phyloP scores from a whole-genome alignment of 2,797 vertebrate species.

The Eurystomus glaucurus region DNA sequence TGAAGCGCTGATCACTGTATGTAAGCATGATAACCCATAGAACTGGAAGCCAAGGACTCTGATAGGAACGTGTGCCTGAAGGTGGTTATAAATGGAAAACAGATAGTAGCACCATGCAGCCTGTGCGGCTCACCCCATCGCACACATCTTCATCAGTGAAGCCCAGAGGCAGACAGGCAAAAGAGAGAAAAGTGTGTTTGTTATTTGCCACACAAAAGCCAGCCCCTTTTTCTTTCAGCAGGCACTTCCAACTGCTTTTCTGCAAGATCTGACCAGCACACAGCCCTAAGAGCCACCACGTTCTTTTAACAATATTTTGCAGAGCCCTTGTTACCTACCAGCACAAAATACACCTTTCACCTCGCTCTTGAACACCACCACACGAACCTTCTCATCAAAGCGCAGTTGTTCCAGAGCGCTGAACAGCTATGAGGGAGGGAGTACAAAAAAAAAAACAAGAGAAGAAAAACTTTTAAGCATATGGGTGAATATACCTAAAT shows the following conservation, averaged over 20 bases:
- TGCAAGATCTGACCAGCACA: not conserved
- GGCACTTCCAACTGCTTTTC: not conserved
- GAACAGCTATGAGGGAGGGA: constrained; percentile 85
- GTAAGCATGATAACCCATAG: not conserved
- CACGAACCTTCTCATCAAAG: constrained; percentile 85
- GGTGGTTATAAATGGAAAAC: not conserved
- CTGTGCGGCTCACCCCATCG: not conserved
- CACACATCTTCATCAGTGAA: not conserved
- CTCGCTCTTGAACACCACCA: constrained; percentile 91
- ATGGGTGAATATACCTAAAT: not conserved
- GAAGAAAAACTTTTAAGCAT: not conserved
- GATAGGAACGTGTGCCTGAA: not conserved
- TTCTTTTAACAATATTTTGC: not conserved
- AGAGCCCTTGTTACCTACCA: constrained; percentile 82
- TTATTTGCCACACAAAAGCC: not conserved
- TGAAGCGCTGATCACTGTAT: not conserved
- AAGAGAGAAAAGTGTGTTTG: not conserved
- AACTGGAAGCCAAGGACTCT: not conserved
- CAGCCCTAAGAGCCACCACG: not conserved
- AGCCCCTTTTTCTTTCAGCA: not conserved
- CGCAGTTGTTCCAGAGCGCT: constrained; percentile 85
- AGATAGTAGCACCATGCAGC: not conserved
- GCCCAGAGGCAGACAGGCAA: not conserved
- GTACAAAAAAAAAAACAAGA: not conserved
- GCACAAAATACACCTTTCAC: constrained; percentile 95